Evolutionary conservation across 2,797 vertebrate genomes (phyloP).

Genomic region (Limnodromus scolopaceus): DNA sequence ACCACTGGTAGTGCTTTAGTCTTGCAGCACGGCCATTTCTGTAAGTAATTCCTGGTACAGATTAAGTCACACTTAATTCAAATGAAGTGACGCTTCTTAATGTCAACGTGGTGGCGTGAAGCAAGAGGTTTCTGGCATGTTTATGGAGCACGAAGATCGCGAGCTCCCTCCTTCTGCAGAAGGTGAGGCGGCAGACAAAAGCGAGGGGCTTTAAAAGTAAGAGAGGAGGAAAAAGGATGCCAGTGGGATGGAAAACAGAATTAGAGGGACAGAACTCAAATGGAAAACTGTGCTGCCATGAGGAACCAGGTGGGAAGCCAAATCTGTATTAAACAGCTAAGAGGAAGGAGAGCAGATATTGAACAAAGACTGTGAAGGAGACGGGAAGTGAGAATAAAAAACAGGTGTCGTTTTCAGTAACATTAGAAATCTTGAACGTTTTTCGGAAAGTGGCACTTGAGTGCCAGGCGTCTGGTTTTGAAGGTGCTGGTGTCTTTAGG

Average conservation of each 20-base stretch:
- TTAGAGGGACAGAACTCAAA: background rate
- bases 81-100: background rate
- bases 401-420: background rate
- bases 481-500: background rate
- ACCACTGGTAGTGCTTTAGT: background rate
- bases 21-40: background rate
- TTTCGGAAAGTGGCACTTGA: background rate
- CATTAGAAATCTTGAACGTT: background rate
- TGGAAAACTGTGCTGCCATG: background rate
- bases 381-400: background rate
- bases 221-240: background rate
- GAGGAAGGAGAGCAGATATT: background rate
- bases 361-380: background rate
- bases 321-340: background rate
- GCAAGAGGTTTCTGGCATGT: background rate
- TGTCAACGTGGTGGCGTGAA: background rate
- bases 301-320: background rate
- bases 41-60: background rate
- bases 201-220: background rate
- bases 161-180: background rate
- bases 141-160: background rate
- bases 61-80: background rate
- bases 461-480: background rate
- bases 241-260: background rate
- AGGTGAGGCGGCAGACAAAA: background rate